Base-by-base conservation (phyloP, 2,797 vertebrate genomes). In the Arrhamphus sclerolepis region DNA sequence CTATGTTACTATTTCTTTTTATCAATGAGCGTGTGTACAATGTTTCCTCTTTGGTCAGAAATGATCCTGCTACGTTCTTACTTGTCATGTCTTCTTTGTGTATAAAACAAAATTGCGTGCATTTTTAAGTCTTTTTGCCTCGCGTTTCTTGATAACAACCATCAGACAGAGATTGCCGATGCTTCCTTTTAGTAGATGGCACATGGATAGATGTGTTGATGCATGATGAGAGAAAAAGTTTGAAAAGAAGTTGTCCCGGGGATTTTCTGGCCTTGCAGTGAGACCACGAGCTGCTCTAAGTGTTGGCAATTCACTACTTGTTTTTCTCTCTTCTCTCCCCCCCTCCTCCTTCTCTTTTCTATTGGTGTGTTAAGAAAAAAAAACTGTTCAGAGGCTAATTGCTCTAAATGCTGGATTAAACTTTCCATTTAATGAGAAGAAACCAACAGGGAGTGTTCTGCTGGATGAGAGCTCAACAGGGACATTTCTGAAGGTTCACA, bases 371-470 rank as follows among this genome's bases (percentile, higher is more conserved):
- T 81, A 11, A 26, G 3, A 11, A 64, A 58, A 75, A 80, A 70
- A 78, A 62, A 74, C 70, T 58, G 66, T 77, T 82, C 71, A 72
- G 70, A 70, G 77, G 80, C 63, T 84, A 79, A 89, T 85, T 82
- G 74, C 72, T 62, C 60, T 61, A 60, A 67, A 72, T 63, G 62
- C 66, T 61, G 26, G 64, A 86, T 83, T 81, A 82, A 87, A 84
- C 72, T 80, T 80, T 75, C 68, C 64, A 74, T 84, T 88, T 70
- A 86, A 78, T 71, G 63, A 78, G 70, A 75, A n/a, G 64, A 53
- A 72, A 68, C 76, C 72, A 62, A 57, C 59, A 56, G 75, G 73
- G 76, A 86, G 68, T 64, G 67, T 50, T 73, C 31, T 10, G 69
- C 72, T 85, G 78, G 78, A 80, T 16, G 8, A 16, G 29, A 72